Base-by-base conservation (phyloP, 2,113 vertebrate genomes). In the Ondatra zibethicus region DNA sequence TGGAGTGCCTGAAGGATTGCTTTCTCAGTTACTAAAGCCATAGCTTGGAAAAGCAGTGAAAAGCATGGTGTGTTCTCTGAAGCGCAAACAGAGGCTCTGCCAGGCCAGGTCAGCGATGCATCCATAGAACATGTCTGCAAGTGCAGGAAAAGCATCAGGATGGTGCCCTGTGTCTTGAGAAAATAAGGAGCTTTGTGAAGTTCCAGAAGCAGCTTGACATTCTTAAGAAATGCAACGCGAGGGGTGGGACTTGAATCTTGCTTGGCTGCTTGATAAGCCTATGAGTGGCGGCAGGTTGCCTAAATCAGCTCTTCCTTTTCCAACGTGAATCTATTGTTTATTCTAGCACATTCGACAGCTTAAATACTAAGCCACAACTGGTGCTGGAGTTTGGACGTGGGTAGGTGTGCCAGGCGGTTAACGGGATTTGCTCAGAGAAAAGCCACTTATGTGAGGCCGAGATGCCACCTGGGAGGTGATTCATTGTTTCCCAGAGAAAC, bases 21-120 rank as follows among this genome's bases (percentile, higher is more conserved):
- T 93, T 81, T 97, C 93, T 89, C 50, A 70, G 81, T 92, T 39
- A 88, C 80, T 92, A 52, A 90, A 84, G 65, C 55, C 47, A 61
- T 12, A 85, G 45, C 85, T 84, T 78, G 39, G 27, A 47, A 92
- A 90, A 93, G n/a, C 80, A 47, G 31, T 8, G 36, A 76, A 42
- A 77, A 84, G 81, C 52, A 23, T 3, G 50, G 23, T 58, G 8
- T 25, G 5, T 81, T 91, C 17, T 17, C 42, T 77, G 42, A 80
- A 76, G 25, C 17, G 5, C 72, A 78, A 73, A 72, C 72, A 73
- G n/a, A 92, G 36, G 66, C 33, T 39, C 3, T 29, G 17, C 3
- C 36, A 66, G 42, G 55, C 76, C 66, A 73, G 68, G 73, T 88
- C 47, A 61, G 2, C 86, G 61, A 58, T 36, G 21, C 1, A 45